Conservation (phyloP, 2,888 invertebrate species). For the Muschampia plurimacula region DNA sequence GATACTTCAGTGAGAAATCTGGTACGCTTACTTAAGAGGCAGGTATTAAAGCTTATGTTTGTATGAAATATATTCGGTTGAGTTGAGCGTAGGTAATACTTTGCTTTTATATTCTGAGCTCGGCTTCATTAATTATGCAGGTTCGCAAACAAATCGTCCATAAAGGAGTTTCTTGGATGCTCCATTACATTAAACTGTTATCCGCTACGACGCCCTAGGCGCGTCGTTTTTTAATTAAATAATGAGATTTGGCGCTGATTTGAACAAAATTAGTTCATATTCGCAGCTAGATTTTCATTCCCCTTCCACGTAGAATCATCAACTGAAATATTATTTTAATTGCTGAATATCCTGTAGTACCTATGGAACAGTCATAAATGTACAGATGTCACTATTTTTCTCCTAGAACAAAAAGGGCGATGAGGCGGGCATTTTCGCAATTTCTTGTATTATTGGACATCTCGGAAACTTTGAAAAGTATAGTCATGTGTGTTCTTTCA, state of each 20-base stretch:
- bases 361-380: conserved; percentile 22
- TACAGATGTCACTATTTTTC: conserved; percentile 29
- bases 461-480: too few species aligned
- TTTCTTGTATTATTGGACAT: too few species aligned
- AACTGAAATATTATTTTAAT: conserved; percentile 27
- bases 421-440: conserved; percentile 6
- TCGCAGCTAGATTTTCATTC: conserved; percentile 33
- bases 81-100: conserved; percentile 20
- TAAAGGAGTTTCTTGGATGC: conserved; percentile 74
- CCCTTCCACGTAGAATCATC: conserved; percentile 22
- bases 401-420: not conserved
- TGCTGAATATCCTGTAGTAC: conserved; percentile 18
- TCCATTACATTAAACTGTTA: conserved; percentile 77
- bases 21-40: conserved; percentile 36
- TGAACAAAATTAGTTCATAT: conserved; percentile 32
- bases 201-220: conserved; percentile 68
- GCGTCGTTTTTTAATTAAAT: conserved; percentile 78
- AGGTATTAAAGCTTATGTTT: conserved; percentile 24
- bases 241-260: conserved; percentile 70
- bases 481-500: too few species aligned
- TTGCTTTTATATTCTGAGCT: conserved; percentile 32
- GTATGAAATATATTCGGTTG: conserved; percentile 30
- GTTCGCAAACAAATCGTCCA: conserved; percentile 64
- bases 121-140: conserved; percentile 69
- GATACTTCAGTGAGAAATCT: conserved; percentile 46